Conservation (phyloP, 2,888 invertebrate genomes). For the Dermolepida albohirtum region DNA sequence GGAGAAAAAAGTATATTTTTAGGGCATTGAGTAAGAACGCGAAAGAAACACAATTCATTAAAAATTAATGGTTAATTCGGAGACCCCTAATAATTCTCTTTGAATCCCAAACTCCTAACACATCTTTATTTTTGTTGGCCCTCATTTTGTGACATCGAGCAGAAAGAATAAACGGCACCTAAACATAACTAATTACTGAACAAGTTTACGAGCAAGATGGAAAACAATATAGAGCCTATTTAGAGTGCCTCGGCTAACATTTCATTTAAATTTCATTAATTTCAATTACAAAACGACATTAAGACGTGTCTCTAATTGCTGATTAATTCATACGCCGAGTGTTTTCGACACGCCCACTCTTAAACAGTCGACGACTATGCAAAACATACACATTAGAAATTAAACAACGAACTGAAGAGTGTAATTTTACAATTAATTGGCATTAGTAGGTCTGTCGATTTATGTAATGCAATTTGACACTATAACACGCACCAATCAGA, state of each 20-base stretch:
- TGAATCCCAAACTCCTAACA: too few relatives aligned
- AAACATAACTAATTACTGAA: constrained; percentile 10
- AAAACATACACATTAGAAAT: background rate
- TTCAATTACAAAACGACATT: constrained; percentile 25
- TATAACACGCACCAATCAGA: background rate
- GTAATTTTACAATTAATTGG: constrained; percentile 19
- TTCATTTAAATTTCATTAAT: constrained; percentile 35
- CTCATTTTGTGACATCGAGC: too few relatives aligned
- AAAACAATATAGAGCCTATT: constrained; percentile 6
- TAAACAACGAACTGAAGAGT: background rate
- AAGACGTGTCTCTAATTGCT: constrained; percentile 26
- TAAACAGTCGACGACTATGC: background rate
- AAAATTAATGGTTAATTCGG: too few relatives aligned
- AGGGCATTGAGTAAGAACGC: too few relatives aligned
- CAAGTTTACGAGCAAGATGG: background rate
- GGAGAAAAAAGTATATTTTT: too few relatives aligned
- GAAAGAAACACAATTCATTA: too few relatives aligned
- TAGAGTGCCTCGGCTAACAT: constrained; percentile 15
- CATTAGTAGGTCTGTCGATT: background rate
- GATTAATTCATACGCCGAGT: constrained; percentile 18
- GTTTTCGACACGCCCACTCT: background rate
- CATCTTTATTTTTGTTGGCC: too few relatives aligned
- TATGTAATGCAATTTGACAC: too few relatives aligned
- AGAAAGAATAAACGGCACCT: too few relatives aligned
- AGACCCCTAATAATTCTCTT: too few relatives aligned